Conservation (phyloP, 2,888 invertebrate genomes). For the Chorisops tibialis region DNA sequence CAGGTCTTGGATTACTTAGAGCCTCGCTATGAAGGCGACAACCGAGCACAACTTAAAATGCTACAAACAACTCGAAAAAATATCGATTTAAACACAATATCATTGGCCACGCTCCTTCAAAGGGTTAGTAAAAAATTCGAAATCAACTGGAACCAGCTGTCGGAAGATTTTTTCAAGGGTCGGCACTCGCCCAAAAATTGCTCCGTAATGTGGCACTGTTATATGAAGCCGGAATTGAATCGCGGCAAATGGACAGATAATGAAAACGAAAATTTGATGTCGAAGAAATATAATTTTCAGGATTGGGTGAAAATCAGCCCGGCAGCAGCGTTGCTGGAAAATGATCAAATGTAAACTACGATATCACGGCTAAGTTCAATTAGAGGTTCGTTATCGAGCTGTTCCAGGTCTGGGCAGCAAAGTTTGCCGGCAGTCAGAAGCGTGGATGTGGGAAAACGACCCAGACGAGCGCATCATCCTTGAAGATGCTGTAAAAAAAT, state of each 20-base stretch:
- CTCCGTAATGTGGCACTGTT: conserved; percentile 67
- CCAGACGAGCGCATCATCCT: too few species aligned
- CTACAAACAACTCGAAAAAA: conserved; percentile 21
- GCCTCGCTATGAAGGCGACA: conserved; percentile 23
- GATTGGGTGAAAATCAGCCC: conserved; percentile 68
- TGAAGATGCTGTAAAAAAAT: too few species aligned
- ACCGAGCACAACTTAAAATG: conserved; percentile 32
- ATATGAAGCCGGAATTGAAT: conserved; percentile 65
- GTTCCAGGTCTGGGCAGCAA: too few species aligned
- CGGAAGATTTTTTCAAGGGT: conserved; percentile 47
- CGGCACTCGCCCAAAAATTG: conserved; percentile 65
- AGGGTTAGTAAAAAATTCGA: conserved; percentile 37
- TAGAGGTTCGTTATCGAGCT: too few species aligned
- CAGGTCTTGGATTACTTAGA: conserved; percentile 38
- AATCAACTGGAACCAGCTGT: conserved; percentile 49
- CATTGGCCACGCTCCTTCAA: conserved; percentile 35
- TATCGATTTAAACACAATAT: conserved; percentile 30
- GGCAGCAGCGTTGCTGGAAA: too few species aligned
- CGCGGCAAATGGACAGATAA: conserved; percentile 56
- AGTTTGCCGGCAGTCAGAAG: too few species aligned
- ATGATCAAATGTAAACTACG: too few species aligned
- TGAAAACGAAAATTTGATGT: conserved; percentile 54
- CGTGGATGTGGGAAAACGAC: too few species aligned
- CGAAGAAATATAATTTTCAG: conserved; percentile 52
- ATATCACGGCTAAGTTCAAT: too few species aligned